phyloP scores from a whole-genome alignment of 2,888 invertebrate species.

The Xestoiulus laeticollis region DNA sequence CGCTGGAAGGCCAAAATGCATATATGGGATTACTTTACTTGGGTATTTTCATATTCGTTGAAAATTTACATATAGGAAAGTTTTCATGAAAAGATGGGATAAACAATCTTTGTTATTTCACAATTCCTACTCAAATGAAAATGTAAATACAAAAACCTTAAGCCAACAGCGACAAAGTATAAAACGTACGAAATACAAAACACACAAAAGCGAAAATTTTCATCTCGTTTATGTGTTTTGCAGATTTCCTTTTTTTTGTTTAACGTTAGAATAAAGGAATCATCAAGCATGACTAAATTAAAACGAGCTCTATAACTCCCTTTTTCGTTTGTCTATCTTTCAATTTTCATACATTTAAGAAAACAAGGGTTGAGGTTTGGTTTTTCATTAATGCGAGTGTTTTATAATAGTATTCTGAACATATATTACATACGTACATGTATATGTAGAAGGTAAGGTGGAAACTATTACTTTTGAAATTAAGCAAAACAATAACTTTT shows the following conservation, averaged over 20 bases:
- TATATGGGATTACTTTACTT: neutral
- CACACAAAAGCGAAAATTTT: neutral
- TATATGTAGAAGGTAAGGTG: neutral
- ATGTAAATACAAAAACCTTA: neutral
- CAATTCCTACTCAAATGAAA: neutral
- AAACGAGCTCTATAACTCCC: neutral
- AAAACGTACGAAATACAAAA: neutral
- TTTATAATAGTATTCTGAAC: neutral
- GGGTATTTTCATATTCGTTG: neutral
- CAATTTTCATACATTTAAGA: neutral
- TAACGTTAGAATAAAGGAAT: neutral
- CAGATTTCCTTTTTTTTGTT: neutral
- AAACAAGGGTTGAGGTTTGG: neutral
- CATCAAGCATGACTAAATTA: neutral
- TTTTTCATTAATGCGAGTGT: neutral
- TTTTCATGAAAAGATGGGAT: neutral
- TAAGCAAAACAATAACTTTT: neutral
- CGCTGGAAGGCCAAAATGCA: no score
- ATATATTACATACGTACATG: no score
- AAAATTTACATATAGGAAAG: neutral
- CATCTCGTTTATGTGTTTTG: neutral
- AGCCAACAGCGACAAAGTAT: neutral
- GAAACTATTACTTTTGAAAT: neutral
- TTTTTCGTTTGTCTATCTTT: neutral
- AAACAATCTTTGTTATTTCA: conserved; percentile 14